phyloP scores from a whole-genome alignment of 2,888 invertebrate genomes.

The Ptilodon capucinus region DNA sequence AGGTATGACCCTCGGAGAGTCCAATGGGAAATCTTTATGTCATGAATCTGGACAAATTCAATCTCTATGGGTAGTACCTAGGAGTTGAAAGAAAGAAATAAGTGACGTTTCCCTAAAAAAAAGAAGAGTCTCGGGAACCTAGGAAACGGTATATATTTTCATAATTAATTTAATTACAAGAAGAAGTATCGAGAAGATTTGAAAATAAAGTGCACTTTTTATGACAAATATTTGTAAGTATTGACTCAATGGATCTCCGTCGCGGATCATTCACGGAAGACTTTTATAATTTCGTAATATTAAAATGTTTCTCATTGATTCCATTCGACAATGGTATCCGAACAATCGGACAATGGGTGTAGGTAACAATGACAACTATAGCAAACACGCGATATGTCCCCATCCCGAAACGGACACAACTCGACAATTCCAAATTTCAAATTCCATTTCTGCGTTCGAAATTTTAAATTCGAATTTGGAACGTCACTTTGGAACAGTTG shows the following conservation, averaged over 20 bases:
- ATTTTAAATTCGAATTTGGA: conserved; percentile 21
- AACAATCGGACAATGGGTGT: conserved; percentile 79
- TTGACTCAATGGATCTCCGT: conserved; percentile 19
- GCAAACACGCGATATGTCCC: conserved; percentile 79
- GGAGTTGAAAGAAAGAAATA: too few species aligned
- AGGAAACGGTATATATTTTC: too few species aligned
- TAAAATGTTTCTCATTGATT: conserved; percentile 82
- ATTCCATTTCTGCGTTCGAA: conserved; percentile 4
- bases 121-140: too few species aligned
- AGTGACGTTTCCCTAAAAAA: too few species aligned
- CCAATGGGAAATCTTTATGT: too few species aligned
- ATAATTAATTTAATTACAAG: too few species aligned
- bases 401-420: conserved; percentile 34
- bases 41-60: too few species aligned
- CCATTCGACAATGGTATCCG: conserved; percentile 59
- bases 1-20: too few species aligned
- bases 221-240: background rate
- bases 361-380: conserved; percentile 80
- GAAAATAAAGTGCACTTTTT: too few species aligned
- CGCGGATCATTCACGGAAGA: conserved; percentile 65
- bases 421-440: background rate
- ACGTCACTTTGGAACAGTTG: conserved; percentile 11
- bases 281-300: conserved; percentile 81
- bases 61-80: too few species aligned
- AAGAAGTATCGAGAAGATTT: too few species aligned